Percentiles rank a stretch among this genome's conserved stretches.
These are phyloP conservation scores for Xiphydria camelus DNA, from an alignment of 2,888 invertebrate genomes.

Conservation along the genomic window DNA sequence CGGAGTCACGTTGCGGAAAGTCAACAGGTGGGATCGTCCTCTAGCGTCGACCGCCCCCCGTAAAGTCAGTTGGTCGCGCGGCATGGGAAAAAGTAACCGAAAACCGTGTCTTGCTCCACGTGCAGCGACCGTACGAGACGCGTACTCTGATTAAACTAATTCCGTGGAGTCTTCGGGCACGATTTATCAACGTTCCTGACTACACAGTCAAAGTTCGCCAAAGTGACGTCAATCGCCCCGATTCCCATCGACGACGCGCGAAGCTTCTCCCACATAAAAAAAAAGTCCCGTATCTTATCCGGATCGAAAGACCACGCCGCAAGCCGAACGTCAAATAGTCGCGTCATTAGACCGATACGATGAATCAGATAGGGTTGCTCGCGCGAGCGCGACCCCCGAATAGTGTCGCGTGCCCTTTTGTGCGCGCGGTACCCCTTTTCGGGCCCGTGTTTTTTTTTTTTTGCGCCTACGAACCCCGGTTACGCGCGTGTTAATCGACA, in stretches of 20 bases:
- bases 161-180: no score
- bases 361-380: constrained; percentile 51
- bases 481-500: constrained; percentile 56
- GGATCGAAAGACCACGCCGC: constrained; percentile 15
- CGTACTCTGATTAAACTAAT: no score
- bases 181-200: no score
- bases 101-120: constrained; percentile 41
- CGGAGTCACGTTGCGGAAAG: constrained; percentile 50
- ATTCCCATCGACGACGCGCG: no score
- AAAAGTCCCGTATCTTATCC: neutral
- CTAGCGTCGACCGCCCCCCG: constrained; percentile 44
- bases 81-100: constrained; percentile 58
- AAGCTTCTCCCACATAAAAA: neutral
- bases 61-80: constrained; percentile 52
- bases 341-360: constrained; percentile 51
- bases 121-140: no score
- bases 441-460: constrained; percentile 19
- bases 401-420: constrained; percentile 52
- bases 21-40: constrained; percentile 57
- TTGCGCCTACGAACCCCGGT: constrained; percentile 36
- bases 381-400: constrained; percentile 21
- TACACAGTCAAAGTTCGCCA: no score
- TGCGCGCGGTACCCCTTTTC: constrained; percentile 24
- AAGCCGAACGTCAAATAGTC: constrained; percentile 44
- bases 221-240: no score